phyloP scores from a whole-genome alignment of 2,888 invertebrate species.

The Itoplectis maculator region DNA sequence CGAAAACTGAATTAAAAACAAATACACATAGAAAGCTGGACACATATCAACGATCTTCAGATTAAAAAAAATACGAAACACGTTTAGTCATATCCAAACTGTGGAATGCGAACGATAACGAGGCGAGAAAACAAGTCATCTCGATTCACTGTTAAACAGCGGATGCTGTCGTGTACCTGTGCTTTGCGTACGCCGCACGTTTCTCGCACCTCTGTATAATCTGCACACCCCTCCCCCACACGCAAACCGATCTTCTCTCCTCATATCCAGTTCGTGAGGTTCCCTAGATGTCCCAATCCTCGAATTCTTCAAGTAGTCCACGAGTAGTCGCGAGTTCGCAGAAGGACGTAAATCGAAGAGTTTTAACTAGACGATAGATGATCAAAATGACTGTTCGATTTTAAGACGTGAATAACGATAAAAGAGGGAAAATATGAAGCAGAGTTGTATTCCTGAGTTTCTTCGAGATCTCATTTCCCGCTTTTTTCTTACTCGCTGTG shows the following conservation, averaged over 20 bases:
- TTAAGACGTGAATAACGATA: conserved; percentile 53
- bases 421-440: conserved; percentile 17
- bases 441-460: conserved; percentile 21
- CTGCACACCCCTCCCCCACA: conserved; percentile 35
- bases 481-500: conserved; percentile 7
- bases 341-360: conserved; percentile 29
- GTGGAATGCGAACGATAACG: conserved; percentile 4
- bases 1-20: not conserved
- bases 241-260: conserved; percentile 4
- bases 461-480: conserved; percentile 3
- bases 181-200: conserved; percentile 3
- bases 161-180: conserved; percentile 13
- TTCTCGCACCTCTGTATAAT: conserved; percentile 26
- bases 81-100: conserved; percentile 12
- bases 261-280: not conserved
- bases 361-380: conserved; percentile 52
- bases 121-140: conserved; percentile 12
- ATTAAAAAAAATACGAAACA: conserved; percentile 17
- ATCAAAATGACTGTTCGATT: conserved; percentile 66
- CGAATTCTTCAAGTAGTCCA: conserved; percentile 55
- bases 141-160: conserved; percentile 25
- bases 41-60: conserved; percentile 63
- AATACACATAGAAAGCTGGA: conserved; percentile 43
- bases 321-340: conserved; percentile 50
- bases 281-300: conserved; percentile 14